Base-by-base conservation (phyloP, 2,113 vertebrate species). In the Equus przewalskii region DNA sequence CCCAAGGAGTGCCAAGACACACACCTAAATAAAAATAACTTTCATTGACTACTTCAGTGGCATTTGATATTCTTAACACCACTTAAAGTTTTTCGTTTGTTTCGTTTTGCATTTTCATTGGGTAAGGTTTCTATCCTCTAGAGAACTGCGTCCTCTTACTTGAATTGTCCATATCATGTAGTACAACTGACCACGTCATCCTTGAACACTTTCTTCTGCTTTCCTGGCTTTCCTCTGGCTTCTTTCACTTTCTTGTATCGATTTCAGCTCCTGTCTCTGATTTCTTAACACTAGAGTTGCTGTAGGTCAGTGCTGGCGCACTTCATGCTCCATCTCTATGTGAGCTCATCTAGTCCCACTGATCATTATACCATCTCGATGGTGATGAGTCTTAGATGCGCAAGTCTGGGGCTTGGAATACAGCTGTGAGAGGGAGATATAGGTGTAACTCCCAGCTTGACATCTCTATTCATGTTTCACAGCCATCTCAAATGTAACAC, bases 21-120 rank as follows among this genome's bases (percentile, higher is more conserved):
- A 75, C 33, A 87, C n/a, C 2, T 58, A 92, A 94, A 60, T 78
- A 76, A 93, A 87, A 92, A 51, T 87, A 65, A 51, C 21, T 49
- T 51, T 56, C 1, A 22, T 16, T 18, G 26, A 56, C 24, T 60
- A 46, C 49, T 22, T 79, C 36, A 36, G 33, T 44, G 46, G 3
- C 10, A 30, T 60, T 85, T 92, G 14, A 65, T 33, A 82, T 86
- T 85, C 19, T 44, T 22, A 92, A 36, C 7, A 78, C 41, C 49
- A 41, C 46, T 49, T 67, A 80, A 89, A 54, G 1, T 46, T 9
- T 69, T 60, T 58, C 33, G 49, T 49, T 49, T 49, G 49, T 41
- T 69, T 69, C 8, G 14, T 36, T 64, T 22, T 93, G 8, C 4
- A 22, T 91, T 28, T 87, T 65, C 69, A 90, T 30, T 64, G 16